Percentiles rank a stretch among this genome's conserved stretches.
Evolutionary conservation across 2,113 vertebrate species (phyloP).

Genomic region (Rhabdornis inornatus): DNA sequence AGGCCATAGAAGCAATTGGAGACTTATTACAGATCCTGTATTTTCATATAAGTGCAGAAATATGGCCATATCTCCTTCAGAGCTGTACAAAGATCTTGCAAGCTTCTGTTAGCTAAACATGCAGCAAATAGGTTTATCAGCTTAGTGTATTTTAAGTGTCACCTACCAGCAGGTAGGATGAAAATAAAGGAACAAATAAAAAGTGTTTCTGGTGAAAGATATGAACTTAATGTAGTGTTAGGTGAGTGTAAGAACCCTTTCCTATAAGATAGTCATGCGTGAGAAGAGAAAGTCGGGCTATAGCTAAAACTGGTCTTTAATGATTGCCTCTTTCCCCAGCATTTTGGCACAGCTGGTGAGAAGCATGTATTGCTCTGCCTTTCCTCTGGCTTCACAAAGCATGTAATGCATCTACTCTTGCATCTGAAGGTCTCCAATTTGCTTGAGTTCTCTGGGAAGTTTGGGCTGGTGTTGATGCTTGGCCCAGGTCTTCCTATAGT

Average conservation of each 20-base stretch:
- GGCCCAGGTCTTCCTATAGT: not conserved
- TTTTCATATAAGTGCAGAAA: conserved; percentile 33
- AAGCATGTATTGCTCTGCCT: not conserved
- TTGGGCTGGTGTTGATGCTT: not conserved
- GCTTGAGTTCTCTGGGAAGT: not conserved
- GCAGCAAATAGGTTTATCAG: not conserved
- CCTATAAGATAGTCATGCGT: not conserved
- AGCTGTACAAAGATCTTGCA: conserved; percentile 2
- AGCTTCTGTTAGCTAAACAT: conserved; percentile 7
- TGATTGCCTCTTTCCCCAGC: not conserved
- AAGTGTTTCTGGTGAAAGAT: not conserved
- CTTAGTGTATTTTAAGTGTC: not conserved
- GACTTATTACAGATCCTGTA: not conserved
- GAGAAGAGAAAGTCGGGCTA: not conserved
- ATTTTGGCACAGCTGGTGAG: not conserved
- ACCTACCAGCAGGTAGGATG: not conserved
- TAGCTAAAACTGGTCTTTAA: not conserved
- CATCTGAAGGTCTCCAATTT: not conserved
- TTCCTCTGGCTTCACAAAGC: not conserved
- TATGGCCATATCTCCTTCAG: not conserved
- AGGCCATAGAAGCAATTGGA: not conserved
- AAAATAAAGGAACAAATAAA: not conserved
- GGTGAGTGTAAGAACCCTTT: not conserved
- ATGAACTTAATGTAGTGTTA: not conserved
- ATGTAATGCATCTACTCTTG: not conserved